Evolutionary conservation across 2,888 invertebrate species (phyloP), one percentile per base, ranked within the genome.

Genomic region (Nowickia ferox): DNA sequence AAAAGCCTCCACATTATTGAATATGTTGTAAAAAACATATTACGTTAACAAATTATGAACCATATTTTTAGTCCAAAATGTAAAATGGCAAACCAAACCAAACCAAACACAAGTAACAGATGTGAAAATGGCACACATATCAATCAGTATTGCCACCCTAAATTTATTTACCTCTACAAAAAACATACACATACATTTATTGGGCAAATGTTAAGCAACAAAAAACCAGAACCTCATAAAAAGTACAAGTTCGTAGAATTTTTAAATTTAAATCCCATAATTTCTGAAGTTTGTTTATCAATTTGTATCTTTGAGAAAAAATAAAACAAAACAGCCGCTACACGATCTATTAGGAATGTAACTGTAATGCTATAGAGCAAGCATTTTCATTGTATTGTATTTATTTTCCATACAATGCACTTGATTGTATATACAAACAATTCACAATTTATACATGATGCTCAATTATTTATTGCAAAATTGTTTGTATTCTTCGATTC

Each of bases 401-500:
- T 42, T 19, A n/a, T 65, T 53, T 40, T 59, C 72, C 19, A 51
- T 9, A 84, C 77, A 84, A 84, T 78, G 68, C 57, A 74, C 66
- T 74, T 55, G 77, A 72, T 84, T 84, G 83, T 78, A 42, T 83
- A 77, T 78, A 42, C 77, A 59, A 68, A 66, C 19, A 81, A 68
- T 74, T 66, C 68, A 75, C 42, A 72, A 72, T 83, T 77, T 72
- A 30, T 30, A 51, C 72, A 77, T 78, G 72, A 72, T 66, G 66
- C 51, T 84, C 83, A 74, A 84, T 84, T 84, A 84, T 72, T 74
- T 84, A 74, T 84, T 84, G 83, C 83, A 84, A 84, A 83, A 77
- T 72, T 65, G 9, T 69, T 15, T 44, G 59, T 42, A 9, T 71
- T 48, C 61, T 63, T 48, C 61, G 51, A 57, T 66, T 19, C 51